A percentile compares a stretch with the other conserved stretches of the same genome.
Evolutionary conservation across 2,113 vertebrate genomes (phyloP).

Genomic region (Mandrillus leucophaeus): DNA sequence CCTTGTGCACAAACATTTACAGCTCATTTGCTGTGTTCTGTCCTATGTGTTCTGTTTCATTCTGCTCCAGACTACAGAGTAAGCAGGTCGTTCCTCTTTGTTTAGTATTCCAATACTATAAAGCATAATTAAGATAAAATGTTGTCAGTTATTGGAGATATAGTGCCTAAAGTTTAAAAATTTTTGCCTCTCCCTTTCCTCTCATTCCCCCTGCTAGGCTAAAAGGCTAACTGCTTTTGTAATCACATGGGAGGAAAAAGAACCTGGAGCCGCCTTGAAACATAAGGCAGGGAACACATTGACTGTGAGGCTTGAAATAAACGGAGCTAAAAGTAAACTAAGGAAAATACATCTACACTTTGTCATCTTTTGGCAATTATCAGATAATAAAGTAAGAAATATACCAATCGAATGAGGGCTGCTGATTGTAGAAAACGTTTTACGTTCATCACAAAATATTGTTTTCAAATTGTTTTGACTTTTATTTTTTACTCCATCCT

Average conservation of each 20-base stretch:
- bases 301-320: not conserved
- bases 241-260: not conserved
- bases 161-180: not conserved
- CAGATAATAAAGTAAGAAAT: not conserved
- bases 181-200: not conserved
- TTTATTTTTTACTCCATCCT: not conserved
- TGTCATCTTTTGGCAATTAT: not conserved
- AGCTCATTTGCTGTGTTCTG: not conserved
- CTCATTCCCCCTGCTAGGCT: accelerated
- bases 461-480: not conserved
- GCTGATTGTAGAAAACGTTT: not conserved
- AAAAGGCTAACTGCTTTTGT: not conserved
- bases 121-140: not conserved
- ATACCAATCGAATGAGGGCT: not conserved
- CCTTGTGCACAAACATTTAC: not conserved
- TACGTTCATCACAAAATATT: not conserved
- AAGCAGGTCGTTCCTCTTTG: not conserved
- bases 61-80: not conserved
- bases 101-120: not conserved
- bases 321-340: not conserved
- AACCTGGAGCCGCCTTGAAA: not conserved
- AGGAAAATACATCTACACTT: not conserved
- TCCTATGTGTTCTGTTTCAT: not conserved
- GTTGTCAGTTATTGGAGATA: not conserved
- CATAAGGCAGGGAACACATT: not conserved